Evolutionary conservation across 2,797 vertebrate genomes (phyloP), one percentile per base, ranked within the genome.

Genomic region (Triplophysa yarkandensis): DNA sequence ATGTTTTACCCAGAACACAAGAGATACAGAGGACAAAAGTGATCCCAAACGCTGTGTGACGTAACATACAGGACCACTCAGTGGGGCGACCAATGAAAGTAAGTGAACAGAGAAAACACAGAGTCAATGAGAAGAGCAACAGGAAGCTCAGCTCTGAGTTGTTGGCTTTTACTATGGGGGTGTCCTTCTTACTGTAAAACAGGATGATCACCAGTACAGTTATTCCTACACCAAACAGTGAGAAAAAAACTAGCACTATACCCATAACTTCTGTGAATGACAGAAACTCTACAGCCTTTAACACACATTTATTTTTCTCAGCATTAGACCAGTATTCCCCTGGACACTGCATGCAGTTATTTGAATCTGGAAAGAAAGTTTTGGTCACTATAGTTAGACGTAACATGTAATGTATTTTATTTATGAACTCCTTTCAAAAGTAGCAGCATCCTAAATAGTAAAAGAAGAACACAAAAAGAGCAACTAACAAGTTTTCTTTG

Each of bases 201-300:
- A 46, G n/a, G 0, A 9, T 7, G 1, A n/a, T 19, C 5, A 46
- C 17, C 44, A 46, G 44, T 46, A 46, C 7, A 46, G 44, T 19
- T 46, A 46, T 19, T 46, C 17, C 44, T 46, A 46, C 44, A 1
- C 44, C 44, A 46, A 46, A 46, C 44, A 46, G 44, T 7, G 44
- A 46, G 44, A 46, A 46, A 46, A 46, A 46, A n/a, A 46, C n/a
- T 9, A 46, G 2, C 17, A 91, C 88, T 2, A 91, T 25, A 46
- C 92, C 91, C 92, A 92, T 91, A 68, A 83, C 90, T 81, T 91
- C 90, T 62, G 72, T 83, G 71, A 87, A 91, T 58, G 89, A 90
- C 3, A 93, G 87, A 84, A 89, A 93, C 82, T 92, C 90, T 6
- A 87, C 86, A 80, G 82, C 68, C 86, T 91, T 92, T 44, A 86